These are phyloP conservation scores for Sinosuthora webbiana DNA, from an alignment of 2,113 vertebrate species.

Conservation along the genomic window DNA sequence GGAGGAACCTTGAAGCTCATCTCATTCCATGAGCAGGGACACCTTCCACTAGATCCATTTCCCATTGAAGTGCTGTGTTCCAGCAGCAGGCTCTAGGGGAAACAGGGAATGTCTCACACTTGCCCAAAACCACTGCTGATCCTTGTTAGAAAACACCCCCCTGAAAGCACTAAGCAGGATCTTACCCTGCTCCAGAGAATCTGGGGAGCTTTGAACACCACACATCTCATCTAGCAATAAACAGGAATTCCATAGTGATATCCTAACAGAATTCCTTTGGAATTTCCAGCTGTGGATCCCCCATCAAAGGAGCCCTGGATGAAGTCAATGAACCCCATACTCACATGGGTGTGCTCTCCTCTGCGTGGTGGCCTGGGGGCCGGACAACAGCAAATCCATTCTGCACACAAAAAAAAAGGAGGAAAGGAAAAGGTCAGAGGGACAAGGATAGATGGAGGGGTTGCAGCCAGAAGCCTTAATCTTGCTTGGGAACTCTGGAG, in stretches of 20 bases:
- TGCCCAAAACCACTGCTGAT: not conserved
- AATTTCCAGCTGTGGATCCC: not conserved
- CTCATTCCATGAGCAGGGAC: not conserved
- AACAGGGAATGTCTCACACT: not conserved
- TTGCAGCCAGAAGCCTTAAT: not conserved
- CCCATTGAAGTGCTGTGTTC: not conserved
- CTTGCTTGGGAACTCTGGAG: not conserved
- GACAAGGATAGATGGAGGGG: not conserved
- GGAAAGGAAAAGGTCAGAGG: not conserved
- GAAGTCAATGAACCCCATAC: slow-evolving; percentile 1
- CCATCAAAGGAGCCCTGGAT: not conserved
- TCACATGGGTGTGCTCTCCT: slow-evolving; percentile 97
- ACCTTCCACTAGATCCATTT: not conserved
- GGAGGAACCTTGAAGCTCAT: not conserved
- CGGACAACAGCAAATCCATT: slow-evolving; percentile 97
- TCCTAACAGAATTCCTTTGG: not conserved
- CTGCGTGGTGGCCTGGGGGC: slow-evolving; percentile 94
- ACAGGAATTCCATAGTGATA: not conserved
- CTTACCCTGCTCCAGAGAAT: not conserved
- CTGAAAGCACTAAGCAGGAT: not conserved
- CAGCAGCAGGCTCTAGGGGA: not conserved
- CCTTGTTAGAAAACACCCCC: not conserved
- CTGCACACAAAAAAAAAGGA: slow-evolving; percentile 64
- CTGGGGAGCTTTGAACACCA: not conserved
- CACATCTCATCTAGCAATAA: not conserved